phyloP scores from a whole-genome alignment of 2,113 vertebrate species.

The Myotis lucifugus region DNA sequence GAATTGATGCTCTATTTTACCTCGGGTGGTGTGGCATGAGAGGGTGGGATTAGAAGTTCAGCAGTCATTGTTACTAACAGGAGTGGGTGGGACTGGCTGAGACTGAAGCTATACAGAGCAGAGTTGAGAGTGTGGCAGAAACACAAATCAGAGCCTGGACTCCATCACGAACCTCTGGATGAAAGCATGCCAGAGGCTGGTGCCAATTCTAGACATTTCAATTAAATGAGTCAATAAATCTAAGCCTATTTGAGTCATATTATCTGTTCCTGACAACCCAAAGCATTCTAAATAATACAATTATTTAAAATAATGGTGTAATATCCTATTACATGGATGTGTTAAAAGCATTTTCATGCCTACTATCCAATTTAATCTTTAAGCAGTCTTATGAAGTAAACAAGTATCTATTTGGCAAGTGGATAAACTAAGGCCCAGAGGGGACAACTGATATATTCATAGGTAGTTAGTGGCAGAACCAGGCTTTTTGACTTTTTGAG shows the following conservation, averaged over 20 bases:
- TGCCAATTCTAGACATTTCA: not conserved
- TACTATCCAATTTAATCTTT: not conserved
- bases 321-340: not conserved
- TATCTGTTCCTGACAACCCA: not conserved
- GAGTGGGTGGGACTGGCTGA: not conserved
- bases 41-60: not conserved
- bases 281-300: not conserved
- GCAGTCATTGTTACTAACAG: not conserved
- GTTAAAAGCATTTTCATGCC: slow-evolving; percentile 8
- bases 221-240: not conserved
- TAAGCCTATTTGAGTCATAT: not conserved
- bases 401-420: not conserved
- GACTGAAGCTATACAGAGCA: not conserved
- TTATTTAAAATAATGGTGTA: slow-evolving; percentile 10
- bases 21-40: not conserved
- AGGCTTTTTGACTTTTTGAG: not conserved
- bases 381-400: not conserved
- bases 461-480: not conserved
- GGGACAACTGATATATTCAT: not conserved
- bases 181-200: not conserved
- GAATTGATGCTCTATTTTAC: not conserved
- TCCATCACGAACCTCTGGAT: not conserved
- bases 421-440: not conserved
- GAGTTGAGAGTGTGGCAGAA: not conserved
- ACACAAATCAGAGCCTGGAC: not conserved